Conservation (phyloP, 2,888 invertebrate species). For the Seira ritae region DNA sequence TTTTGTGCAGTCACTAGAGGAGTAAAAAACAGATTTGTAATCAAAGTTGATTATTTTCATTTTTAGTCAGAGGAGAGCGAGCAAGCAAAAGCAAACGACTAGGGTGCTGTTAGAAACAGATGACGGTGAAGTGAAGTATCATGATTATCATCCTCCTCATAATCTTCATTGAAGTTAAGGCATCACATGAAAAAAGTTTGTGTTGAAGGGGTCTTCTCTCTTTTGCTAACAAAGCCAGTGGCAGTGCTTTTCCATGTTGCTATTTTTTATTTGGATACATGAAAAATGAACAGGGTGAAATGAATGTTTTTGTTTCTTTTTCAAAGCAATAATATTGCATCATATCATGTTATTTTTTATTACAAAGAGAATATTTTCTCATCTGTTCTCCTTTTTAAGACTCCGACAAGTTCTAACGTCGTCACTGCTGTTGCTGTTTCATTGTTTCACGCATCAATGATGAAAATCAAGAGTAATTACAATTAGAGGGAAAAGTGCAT, state of each 20-base stretch:
- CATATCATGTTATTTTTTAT: too few relatives aligned
- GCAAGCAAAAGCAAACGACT: not conserved
- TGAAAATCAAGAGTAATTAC: constrained; percentile 7
- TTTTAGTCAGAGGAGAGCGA: constrained; percentile 18
- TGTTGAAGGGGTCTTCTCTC: too few relatives aligned
- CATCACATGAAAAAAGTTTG: too few relatives aligned
- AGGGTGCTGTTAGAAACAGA: constrained; percentile 1
- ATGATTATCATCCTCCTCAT: not conserved
- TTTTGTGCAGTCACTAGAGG: constrained; percentile 11
- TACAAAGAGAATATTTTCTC: too few relatives aligned
- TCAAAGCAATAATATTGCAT: not conserved
- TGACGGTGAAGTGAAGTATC: constrained; percentile 1
- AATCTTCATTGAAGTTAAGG: not conserved
- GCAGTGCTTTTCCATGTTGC: too few relatives aligned
- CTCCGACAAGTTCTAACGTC: not conserved
- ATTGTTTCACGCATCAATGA: constrained; percentile 5
- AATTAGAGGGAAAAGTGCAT: not conserved
- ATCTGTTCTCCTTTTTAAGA: not conserved
- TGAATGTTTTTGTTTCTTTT: not conserved
- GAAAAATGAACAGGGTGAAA: not conserved
- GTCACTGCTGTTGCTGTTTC: not conserved
- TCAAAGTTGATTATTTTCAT: constrained; percentile 56
- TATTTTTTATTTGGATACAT: too few relatives aligned
- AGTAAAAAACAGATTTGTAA: constrained; percentile 44
- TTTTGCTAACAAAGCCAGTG: too few relatives aligned